phyloP scores from a whole-genome alignment of 1,140 invertebrate genomes.

The Oscheius sp. region DNA sequence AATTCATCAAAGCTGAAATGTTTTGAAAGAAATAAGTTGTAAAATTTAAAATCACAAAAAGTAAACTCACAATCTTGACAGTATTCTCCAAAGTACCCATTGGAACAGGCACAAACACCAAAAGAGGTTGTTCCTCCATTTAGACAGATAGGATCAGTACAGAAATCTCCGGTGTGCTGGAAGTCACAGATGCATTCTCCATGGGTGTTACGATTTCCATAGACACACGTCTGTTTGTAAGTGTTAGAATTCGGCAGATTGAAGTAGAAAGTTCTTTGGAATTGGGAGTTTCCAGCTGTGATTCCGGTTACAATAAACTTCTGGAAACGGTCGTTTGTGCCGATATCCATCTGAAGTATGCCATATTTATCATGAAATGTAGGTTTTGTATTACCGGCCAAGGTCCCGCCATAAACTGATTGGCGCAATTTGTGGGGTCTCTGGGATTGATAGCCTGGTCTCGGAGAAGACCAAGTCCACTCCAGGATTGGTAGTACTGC shows the following conservation, averaged over 20 bases:
- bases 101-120: constrained; percentile 16
- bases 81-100: constrained; percentile 14
- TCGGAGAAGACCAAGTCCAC: not conserved
- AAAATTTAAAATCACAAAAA: not conserved
- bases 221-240: not conserved
- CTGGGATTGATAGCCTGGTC: not conserved
- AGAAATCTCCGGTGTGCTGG: constrained; percentile 2
- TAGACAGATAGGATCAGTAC: not conserved
- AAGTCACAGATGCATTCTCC: constrained; percentile 8
- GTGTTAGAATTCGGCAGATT: not conserved
- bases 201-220: not conserved
- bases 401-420: not conserved
- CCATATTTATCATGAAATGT: not conserved
- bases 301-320: constrained; percentile 16
- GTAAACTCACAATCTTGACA: constrained; percentile 11
- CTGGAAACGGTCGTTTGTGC: not conserved
- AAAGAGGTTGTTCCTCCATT: constrained; percentile 15
- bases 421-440: constrained; percentile 4
- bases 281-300: not conserved
- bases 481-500: not conserved
- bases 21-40: too few species aligned
- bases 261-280: constrained; percentile 25
- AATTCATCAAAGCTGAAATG: too few species aligned
- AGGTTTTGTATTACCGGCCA: not conserved
- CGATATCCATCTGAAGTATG: constrained; percentile 1